These are phyloP conservation scores for Artemisiospiza belli DNA, from an alignment of 2,113 vertebrate species.

Conservation along the genomic window DNA sequence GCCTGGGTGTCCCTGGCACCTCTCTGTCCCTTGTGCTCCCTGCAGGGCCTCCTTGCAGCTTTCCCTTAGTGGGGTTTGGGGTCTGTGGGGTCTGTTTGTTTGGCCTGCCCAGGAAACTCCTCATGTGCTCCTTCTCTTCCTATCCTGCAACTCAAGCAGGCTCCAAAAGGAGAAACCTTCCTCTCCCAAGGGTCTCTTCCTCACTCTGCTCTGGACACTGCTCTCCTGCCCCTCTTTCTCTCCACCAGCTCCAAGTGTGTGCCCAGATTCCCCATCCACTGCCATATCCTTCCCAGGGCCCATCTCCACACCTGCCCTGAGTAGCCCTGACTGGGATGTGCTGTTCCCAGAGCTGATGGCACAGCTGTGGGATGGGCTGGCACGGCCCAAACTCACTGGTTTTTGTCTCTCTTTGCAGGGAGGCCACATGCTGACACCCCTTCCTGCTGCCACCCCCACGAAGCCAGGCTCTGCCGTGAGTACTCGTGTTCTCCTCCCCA, in stretches of 20 bases:
- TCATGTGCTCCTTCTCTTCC: background rate
- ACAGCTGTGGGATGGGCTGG: background rate
- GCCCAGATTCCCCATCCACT: background rate
- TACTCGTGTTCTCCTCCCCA: background rate
- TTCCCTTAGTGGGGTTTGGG: background rate
- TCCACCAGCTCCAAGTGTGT: background rate
- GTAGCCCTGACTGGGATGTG: background rate
- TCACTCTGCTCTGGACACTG: background rate
- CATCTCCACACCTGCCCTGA: background rate
- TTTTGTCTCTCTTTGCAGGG: conserved; percentile 78
- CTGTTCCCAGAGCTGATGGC: background rate
- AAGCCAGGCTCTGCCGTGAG: conserved; percentile 97
- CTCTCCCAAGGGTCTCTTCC: background rate
- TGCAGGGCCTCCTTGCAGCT: background rate
- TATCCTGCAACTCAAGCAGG: background rate
- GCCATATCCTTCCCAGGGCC: background rate
- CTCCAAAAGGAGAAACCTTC: background rate
- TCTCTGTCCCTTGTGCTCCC: background rate
- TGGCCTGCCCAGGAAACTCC: background rate
- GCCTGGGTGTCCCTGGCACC: background rate
- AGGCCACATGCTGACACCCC: conserved; percentile 92
- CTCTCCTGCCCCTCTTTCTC: background rate
- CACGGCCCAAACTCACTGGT: background rate
- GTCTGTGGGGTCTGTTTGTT: background rate
- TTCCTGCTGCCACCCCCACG: conserved; percentile 90